Base-by-base conservation (phyloP, 2,888 invertebrate species). In the Apoda limacodes region DNA sequence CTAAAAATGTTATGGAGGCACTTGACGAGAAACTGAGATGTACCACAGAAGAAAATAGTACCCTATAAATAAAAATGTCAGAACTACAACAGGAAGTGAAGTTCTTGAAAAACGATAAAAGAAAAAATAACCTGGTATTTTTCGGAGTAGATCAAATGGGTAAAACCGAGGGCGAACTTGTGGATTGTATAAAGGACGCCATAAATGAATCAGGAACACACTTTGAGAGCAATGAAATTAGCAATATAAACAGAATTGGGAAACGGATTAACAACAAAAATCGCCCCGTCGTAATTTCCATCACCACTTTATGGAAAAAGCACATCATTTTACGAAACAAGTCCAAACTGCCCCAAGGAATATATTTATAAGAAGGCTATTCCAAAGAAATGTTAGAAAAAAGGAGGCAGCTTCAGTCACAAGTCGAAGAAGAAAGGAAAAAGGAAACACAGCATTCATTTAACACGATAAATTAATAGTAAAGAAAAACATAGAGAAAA, bases 321-420 rank as follows among this genome's bases (percentile, higher is more conserved):
- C 25, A 28, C 12, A 13, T 17, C 4, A 32, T 38, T 10, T 5
- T 34, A 22, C 29, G 28, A 28, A 30, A 32, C 21, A 38, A 38
- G 13, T 9, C 5, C 2, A 32, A 30, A 12, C 15, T 34, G 3
- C 34, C 34, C 3, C n/a, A 22, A 28, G 25, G 17, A 5, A 27
- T 29, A 1, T 40, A 35, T 25, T 24, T 38, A 2, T 36, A 32
- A 17, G 38, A 42, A 19, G 40, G 36, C 11, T 38, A 13, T 7
- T 25, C 36, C 2, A 30, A 41, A 13, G 30, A 35, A 17, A 23
- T 34, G 7, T 12, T 39, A 6, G 35, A 35, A 35, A 29, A 22
- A 14, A 9, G 37, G 1, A 40, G 28, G 20, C 11, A 31, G 23
- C 10, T 37, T 26, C 35, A 35, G n/a, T 9, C 20, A 13, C 6